Evolutionary conservation across 2,113 vertebrate species (phyloP), one percentile per base, ranked within the genome.

Genomic region (Tragelaphus imberbis): DNA sequence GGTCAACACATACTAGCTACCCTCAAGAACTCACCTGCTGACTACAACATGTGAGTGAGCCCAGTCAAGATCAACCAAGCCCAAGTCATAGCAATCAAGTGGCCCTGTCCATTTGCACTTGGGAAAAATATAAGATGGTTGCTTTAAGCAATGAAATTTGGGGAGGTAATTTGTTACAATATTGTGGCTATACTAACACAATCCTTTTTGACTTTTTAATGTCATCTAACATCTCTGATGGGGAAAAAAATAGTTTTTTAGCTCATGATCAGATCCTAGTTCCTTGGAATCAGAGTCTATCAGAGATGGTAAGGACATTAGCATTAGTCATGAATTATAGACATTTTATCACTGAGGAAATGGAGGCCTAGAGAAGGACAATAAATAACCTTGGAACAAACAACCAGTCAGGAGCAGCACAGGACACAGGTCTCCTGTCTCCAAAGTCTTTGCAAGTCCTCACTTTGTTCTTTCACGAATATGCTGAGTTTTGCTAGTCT

Each of bases 401-500:
- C 63, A 90, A 44, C 25, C 58, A 94, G 23, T 9, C 25, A 84
- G 10, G 30, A 87, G 88, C 5, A 61, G 40, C 16, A 27, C 13
- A 80, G 71, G 36, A 82, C 80, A 19, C 7, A 53, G 19, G 28
- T 75, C 79, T 82, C 56, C 59, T 36, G 51, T 81, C 58, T 51
- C 53, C 27, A 80, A 40, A 6, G 47, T 80, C 65, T 81, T 84
- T 88, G 15, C 53, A 93, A 71, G 49, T 40, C 55, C 49, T 77
- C 36, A 75, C 25, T 56, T 19, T 90, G 23, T 56, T 90, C 71
- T 96, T 96, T 94, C 71, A 90, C 59, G 84, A 94, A 94, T 75
- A 51, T 86, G 68, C 61, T 84, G 80, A 90, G 47, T 61, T 97
- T 95, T 84, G 44, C 90, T 92, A 81, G 30, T 88, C 49, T 95